Percentiles rank a stretch among this genome's conserved stretches.
Conservation (phyloP, 2,888 invertebrate genomes). For the Keiferia lycopersicella region DNA sequence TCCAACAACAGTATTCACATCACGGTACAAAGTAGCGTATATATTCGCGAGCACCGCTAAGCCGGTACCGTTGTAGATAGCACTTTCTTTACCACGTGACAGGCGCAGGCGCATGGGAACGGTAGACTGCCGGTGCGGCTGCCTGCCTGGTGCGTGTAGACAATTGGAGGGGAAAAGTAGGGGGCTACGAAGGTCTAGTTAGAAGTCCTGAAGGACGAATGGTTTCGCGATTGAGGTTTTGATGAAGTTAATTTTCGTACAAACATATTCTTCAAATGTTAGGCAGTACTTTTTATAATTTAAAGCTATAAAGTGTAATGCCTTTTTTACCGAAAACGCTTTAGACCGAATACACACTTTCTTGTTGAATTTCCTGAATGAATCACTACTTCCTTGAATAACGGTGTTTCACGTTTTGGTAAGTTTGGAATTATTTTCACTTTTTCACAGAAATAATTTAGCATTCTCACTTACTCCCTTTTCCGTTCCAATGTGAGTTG, state of each 20-base stretch:
- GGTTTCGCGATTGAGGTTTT: too few species aligned
- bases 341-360: constrained; percentile 15
- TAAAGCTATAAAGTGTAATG: background rate
- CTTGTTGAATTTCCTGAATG: constrained; percentile 15
- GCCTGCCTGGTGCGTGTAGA: constrained; percentile 37
- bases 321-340: constrained; percentile 5
- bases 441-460: background rate
- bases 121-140: background rate
- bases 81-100: constrained; percentile 22
- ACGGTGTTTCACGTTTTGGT: background rate
- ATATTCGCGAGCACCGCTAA: constrained; percentile 14
- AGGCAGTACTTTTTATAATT: background rate
- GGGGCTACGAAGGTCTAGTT: too few species aligned
- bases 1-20: background rate
- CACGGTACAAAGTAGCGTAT: background rate
- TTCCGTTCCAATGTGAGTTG: too few species aligned
- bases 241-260: too few species aligned
- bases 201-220: too few species aligned
- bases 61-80: constrained; percentile 17
- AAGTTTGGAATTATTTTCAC: background rate
- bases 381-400: constrained; percentile 7
- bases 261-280: background rate
- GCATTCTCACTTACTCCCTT: background rate
- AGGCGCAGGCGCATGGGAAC: constrained; percentile 53
- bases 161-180: constrained; percentile 27